Conservation (phyloP, 2,888 invertebrate genomes). For the Griposia aprilina region DNA sequence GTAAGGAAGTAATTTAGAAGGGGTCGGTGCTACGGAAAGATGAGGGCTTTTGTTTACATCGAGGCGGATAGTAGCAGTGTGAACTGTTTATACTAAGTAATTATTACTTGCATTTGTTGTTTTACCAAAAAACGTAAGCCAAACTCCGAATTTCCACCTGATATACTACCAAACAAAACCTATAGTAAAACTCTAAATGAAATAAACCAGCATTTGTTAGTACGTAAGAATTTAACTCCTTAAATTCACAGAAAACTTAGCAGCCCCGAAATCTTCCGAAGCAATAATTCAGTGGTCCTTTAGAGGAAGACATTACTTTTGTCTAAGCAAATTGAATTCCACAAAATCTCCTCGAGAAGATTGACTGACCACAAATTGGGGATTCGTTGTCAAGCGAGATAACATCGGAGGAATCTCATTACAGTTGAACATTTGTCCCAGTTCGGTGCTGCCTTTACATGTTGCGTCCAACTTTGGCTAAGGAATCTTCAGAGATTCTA, state of each 20-base stretch:
- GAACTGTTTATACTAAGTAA: background rate
- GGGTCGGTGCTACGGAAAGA: conserved; percentile 29
- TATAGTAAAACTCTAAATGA: background rate
- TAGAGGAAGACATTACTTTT: conserved; percentile 82
- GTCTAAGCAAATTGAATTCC: conserved; percentile 89
- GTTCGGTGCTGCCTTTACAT: conserved; percentile 78
- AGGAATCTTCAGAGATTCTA: conserved; percentile 79
- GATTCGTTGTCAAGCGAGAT: conserved; percentile 88
- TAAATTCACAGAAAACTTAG: conserved; percentile 35
- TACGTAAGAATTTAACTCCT: conserved; percentile 24
- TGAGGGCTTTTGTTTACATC: conserved; percentile 48
- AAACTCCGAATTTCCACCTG: background rate
- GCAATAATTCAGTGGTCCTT: conserved; percentile 76
- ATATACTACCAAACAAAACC: background rate
- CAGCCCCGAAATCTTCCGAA: conserved; percentile 64
- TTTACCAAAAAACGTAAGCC: background rate
- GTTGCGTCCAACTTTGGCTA: conserved; percentile 77
- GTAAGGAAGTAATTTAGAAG: conserved; percentile 59
- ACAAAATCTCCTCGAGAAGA: conserved; percentile 82
- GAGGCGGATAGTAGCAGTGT: conserved; percentile 12
- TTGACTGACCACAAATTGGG: conserved; percentile 90
- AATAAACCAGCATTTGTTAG: conserved; percentile 2
- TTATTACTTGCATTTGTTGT: background rate
- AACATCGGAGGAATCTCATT: conserved; percentile 89
- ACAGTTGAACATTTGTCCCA: conserved; percentile 82